phyloP scores from a whole-genome alignment of 2,888 invertebrate species.

The Aspidiotus destructor region DNA sequence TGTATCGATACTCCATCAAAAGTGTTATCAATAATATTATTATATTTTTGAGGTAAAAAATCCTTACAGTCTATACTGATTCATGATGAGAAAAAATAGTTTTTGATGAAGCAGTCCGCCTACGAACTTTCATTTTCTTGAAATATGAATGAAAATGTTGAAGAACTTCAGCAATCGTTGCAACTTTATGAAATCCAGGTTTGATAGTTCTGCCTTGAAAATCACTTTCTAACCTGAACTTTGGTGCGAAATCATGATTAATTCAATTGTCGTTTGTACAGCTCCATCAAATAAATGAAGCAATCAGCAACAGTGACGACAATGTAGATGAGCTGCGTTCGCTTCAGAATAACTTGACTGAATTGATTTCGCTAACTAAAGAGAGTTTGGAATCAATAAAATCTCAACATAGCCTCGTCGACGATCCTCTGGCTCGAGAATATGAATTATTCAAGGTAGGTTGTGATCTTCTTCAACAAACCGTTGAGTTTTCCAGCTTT shows the following conservation, averaged over 20 bases:
- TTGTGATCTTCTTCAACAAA: conserved; percentile 20
- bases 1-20: no score
- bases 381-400: conserved; percentile 45
- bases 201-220: background rate
- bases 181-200: conserved; percentile 1
- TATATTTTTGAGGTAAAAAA: no score
- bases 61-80: no score
- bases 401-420: conserved; percentile 35
- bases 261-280: conserved; percentile 40
- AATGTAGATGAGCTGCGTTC: conserved; percentile 51
- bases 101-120: no score
- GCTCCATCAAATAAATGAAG: conserved; percentile 55
- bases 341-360: conserved; percentile 54
- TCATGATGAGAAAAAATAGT: no score
- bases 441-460: conserved; percentile 60
- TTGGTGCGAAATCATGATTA: background rate
- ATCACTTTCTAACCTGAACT: background rate
- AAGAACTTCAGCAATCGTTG: background rate
- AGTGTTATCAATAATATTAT: no score
- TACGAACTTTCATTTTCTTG: no score
- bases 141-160: conserved; percentile 1
- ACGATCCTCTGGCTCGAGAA: conserved; percentile 47
- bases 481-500: no score
- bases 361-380: conserved; percentile 58
- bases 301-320: conserved; percentile 46